phyloP scores from a whole-genome alignment of 2,797 vertebrate species.

The Enteromius fasciolatus region DNA sequence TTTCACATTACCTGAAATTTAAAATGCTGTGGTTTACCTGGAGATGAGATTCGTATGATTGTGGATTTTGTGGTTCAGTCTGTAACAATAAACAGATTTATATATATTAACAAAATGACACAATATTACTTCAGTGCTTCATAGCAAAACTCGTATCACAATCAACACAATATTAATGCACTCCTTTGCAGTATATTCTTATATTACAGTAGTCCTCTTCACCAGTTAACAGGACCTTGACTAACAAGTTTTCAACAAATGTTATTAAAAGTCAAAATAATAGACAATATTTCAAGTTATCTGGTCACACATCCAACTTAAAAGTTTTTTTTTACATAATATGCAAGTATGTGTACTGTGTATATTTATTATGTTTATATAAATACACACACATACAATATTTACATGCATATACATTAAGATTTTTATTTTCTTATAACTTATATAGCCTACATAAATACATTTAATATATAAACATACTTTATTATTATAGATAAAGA shows the following conservation, averaged over 20 bases:
- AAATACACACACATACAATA: too few species aligned
- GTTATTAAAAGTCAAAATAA: not conserved
- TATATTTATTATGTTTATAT: too few species aligned
- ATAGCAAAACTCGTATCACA: not conserved
- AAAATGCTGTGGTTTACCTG: not conserved
- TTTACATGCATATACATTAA: too few species aligned
- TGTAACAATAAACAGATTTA: not conserved
- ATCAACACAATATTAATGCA: not conserved
- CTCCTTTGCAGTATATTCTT: not conserved
- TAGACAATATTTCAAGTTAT: not conserved
- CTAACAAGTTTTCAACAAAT: not conserved
- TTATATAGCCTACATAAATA: too few species aligned
- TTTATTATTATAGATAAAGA: too few species aligned
- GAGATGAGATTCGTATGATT: not conserved
- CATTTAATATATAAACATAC: too few species aligned
- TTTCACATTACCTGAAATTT: constrained; percentile 2
- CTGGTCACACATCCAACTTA: not conserved
- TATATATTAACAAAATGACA: not conserved
- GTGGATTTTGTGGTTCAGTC: not conserved
- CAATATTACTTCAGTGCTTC: not conserved
- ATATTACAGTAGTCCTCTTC: not conserved
- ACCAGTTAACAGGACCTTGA: not conserved
- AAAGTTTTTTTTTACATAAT: too few species aligned
- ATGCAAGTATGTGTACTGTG: too few species aligned
- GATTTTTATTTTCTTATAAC: too few species aligned